Conservation (phyloP, 1,140 invertebrate genomes). For the Leucophenga varia region DNA sequence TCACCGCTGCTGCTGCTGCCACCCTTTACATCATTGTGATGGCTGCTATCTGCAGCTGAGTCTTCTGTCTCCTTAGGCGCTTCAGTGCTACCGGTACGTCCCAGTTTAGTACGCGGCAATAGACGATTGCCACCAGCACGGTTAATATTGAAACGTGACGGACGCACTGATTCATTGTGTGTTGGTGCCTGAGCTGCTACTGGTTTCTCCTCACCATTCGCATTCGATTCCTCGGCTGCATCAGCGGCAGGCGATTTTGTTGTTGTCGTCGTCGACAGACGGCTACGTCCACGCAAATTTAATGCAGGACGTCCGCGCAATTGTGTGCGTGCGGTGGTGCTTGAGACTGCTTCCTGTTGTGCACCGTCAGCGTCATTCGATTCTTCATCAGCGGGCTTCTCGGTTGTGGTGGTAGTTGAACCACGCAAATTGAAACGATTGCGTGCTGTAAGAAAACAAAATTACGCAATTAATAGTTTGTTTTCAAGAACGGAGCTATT, state of each 20-base stretch:
- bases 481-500: background rate
- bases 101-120: conserved; percentile 38
- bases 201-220: conserved; percentile 55
- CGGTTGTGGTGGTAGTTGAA: conserved; percentile 40
- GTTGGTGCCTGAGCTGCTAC: conserved; percentile 53
- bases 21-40: conserved; percentile 44
- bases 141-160: conserved; percentile 49
- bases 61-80: conserved; percentile 52
- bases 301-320: conserved; percentile 62
- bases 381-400: conserved; percentile 36
- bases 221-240: conserved; percentile 52
- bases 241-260: conserved; percentile 53
- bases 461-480: background rate
- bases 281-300: conserved; percentile 59
- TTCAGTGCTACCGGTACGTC: conserved; percentile 38
- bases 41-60: conserved; percentile 44
- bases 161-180: conserved; percentile 28
- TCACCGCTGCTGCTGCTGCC: conserved; percentile 7
- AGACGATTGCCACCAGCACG: conserved; percentile 39
- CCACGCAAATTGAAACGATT: conserved; percentile 52
- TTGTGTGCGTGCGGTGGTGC: conserved; percentile 51
- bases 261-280: conserved; percentile 58
- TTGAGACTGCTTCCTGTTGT: conserved; percentile 29
- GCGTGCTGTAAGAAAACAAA: conserved; percentile 26
- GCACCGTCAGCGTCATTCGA: conserved; percentile 36